Evolutionary conservation across 1,140 invertebrate species (phyloP).

Genomic region (Nixonia krombeini): DNA sequence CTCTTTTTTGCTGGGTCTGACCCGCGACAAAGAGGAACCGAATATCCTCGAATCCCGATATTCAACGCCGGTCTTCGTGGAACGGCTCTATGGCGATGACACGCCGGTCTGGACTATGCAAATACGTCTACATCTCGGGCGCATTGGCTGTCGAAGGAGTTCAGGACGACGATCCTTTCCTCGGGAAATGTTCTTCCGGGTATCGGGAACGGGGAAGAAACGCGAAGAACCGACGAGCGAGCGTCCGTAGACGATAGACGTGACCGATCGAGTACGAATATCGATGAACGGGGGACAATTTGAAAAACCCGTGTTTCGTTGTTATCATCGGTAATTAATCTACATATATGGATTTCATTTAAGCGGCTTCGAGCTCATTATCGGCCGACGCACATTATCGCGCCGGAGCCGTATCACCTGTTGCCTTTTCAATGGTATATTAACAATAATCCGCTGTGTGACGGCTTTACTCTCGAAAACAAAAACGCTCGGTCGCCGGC

Average conservation of each 20-base stretch:
- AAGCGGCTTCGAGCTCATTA: neutral
- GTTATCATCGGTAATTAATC: neutral
- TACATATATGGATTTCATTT: neutral
- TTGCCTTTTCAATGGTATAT: conserved; percentile 32
- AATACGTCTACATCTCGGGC: conserved; percentile 40
- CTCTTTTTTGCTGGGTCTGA: no score
- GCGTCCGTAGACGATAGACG: no score
- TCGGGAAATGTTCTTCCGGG: conserved; percentile 18
- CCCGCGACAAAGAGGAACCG: conserved; percentile 32
- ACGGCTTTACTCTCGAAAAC: conserved; percentile 19
- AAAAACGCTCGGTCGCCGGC: conserved; percentile 23
- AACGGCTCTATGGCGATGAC: conserved; percentile 31
- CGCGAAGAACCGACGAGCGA: no score
- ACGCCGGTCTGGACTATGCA: conserved; percentile 33
- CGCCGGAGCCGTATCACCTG: conserved; percentile 13
- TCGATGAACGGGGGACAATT: no score
- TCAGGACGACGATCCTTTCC: conserved; percentile 37
- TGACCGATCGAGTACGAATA: no score
- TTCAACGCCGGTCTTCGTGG: conserved; percentile 14
- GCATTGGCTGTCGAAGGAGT: conserved; percentile 22
- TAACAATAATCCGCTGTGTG: conserved; percentile 23
- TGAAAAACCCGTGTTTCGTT: no score
- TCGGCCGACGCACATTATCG: no score
- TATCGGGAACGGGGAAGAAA: conserved; percentile 5
- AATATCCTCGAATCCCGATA: conserved; percentile 33